Conservation (phyloP, 2,888 invertebrate species). For the Clepsis dumicolana region DNA sequence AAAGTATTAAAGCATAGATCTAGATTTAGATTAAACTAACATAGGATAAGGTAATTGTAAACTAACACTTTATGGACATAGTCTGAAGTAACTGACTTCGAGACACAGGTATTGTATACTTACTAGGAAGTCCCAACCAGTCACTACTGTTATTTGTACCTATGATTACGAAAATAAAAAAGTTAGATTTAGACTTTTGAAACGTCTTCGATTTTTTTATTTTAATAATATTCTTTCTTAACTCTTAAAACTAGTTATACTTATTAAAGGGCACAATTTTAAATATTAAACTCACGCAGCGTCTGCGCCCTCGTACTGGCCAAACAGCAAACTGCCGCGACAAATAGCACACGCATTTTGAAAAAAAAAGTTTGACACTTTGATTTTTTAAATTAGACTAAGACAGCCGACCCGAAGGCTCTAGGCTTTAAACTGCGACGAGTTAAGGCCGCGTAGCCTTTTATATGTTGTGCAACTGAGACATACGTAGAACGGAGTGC, state of each 20-base stretch:
- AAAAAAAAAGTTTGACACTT: conserved; percentile 40
- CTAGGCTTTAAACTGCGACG: conserved; percentile 53
- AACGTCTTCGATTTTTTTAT: neutral
- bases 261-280: neutral
- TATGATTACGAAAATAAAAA: too few species aligned
- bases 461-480: conserved; percentile 57
- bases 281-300: conserved; percentile 65
- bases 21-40: too few species aligned
- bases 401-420: conserved; percentile 37
- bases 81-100: too few species aligned
- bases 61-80: too few species aligned
- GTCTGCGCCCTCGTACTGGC: conserved; percentile 56
- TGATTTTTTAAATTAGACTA: conserved; percentile 31
- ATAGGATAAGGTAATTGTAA: too few species aligned
- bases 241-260: neutral
- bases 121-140: too few species aligned
- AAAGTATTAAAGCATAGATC: too few species aligned
- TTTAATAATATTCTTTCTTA: neutral
- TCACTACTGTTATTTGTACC: too few species aligned
- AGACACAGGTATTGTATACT: too few species aligned
- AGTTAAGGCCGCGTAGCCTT: conserved; percentile 45
- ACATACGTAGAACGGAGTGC: neutral
- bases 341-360: conserved; percentile 66
- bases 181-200: too few species aligned
- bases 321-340: conserved; percentile 54